Conservation (phyloP, 2,888 invertebrate genomes). For the Nesidiocoris tenuis region DNA sequence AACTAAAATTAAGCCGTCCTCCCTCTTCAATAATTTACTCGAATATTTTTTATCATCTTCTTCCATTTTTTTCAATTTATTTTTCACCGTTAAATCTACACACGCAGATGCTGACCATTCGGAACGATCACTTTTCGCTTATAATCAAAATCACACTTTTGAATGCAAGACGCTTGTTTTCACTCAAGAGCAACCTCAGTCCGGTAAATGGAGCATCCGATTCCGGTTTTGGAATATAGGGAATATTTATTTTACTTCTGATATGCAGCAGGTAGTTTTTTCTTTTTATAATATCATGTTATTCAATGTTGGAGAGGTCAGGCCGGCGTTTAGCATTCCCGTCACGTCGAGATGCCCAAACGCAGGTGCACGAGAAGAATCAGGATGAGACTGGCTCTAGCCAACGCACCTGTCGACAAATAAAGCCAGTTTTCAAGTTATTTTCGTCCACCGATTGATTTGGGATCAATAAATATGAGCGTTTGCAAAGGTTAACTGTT, state of each 20-base stretch:
- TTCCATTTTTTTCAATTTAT: neutral
- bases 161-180: neutral
- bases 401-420: constrained; percentile 19
- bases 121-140: neutral
- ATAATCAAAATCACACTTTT: neutral
- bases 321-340: neutral
- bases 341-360: constrained; percentile 16
- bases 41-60: neutral
- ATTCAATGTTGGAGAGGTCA: neutral
- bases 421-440: too few species aligned
- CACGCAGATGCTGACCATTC: neutral
- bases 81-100: neutral
- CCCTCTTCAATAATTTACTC: neutral
- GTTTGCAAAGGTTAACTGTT: too few species aligned
- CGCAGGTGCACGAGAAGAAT: constrained; percentile 5
- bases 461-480: too few species aligned
- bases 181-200: neutral
- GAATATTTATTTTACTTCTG: constrained; percentile 25
- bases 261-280: constrained; percentile 21
- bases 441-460: too few species aligned
- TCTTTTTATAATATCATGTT: neutral
- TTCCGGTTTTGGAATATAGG: neutral
- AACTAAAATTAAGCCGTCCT: constrained; percentile 6
- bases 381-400: neutral
- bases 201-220: neutral